Conservation (phyloP, 2,888 invertebrate species). For the Ligdia adustata region DNA sequence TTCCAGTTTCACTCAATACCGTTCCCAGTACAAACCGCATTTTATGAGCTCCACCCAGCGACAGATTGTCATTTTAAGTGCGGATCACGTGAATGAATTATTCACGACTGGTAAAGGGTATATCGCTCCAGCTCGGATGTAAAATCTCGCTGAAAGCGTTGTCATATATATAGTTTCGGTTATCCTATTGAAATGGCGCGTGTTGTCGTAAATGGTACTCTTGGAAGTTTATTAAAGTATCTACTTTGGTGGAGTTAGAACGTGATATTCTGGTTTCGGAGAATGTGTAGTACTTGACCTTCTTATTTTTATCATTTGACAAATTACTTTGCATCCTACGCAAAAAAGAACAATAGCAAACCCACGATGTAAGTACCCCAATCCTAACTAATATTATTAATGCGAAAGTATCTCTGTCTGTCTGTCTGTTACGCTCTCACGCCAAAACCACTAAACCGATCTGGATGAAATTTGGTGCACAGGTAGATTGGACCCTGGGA, state of each 20-base stretch:
- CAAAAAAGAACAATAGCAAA: too few relatives aligned
- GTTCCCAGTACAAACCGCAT: conserved; percentile 33
- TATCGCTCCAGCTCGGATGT: conserved; percentile 52
- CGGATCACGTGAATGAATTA: conserved; percentile 67
- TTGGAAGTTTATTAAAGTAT: conserved; percentile 18
- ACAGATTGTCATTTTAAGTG: conserved; percentile 72
- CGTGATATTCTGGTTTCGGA: conserved; percentile 10
- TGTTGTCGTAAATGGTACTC: conserved; percentile 6
- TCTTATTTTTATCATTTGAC: too few relatives aligned
- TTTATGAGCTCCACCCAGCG: conserved; percentile 54
- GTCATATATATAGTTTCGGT: conserved; percentile 27
- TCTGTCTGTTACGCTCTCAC: too few relatives aligned
- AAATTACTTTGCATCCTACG: too few relatives aligned
- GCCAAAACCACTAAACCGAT: too few relatives aligned
- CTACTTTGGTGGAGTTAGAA: conserved; percentile 9
- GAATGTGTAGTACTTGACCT: too few relatives aligned
- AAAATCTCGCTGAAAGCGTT: conserved; percentile 46
- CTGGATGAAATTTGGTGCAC: too few relatives aligned
- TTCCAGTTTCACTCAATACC: conserved; percentile 12
- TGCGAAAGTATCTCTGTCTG: too few relatives aligned
- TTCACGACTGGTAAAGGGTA: conserved; percentile 60
- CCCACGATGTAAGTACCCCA: too few relatives aligned
- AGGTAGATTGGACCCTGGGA: too few relatives aligned
- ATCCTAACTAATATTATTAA: too few relatives aligned
- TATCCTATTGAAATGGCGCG: conserved; percentile 25